Evolutionary conservation across 2,113 vertebrate genomes (phyloP), one percentile per base, ranked within the genome.

Genomic region (Nansenia antarctica): DNA sequence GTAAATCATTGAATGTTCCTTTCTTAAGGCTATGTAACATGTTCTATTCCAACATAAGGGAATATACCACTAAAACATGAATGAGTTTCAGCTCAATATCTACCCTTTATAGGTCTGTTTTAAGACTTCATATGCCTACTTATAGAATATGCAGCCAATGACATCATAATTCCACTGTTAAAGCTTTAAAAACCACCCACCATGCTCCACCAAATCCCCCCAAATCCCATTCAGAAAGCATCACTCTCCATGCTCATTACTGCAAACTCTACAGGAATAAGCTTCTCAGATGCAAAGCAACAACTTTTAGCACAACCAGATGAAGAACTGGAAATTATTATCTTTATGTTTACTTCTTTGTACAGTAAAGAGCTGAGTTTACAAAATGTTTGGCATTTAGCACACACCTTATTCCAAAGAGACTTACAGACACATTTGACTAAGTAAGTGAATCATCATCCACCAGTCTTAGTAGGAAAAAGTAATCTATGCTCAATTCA

Each of bases 1-100:
- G 39, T 42, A 42, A 42, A 42, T n/a, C n/a, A n/a, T n/a, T n/a
- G n/a, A n/a, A n/a, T n/a, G n/a, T n/a, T n/a, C n/a, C n/a, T n/a
- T n/a, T n/a, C n/a, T n/a, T n/a, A n/a, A n/a, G n/a, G n/a, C n/a
- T n/a, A n/a, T 49, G 66, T 55, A 82, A 71, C 54, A 60, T 73
- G 71, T 86, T 84, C 82, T 77, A 73, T 82, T 75, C 82, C 76
- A 55, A 82, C 72, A 65, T 78, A 67, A 78, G 79, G 62, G 45
- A 70, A 37, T 45, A 22, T 61, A 55, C 57, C 75, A 76, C 86
- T 85, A 86, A 77, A 79, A 78, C 73, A 84, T 77, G 75, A 88
- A 29, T 69, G 65, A 24, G 57, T 60, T 75, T 78, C 76, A 77
- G 78, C 30, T 45, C 62, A 45, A 29, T 62, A 62, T 82, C 84